Base-by-base conservation (phyloP, 2,888 invertebrate genomes). In the Magallana nippona region DNA sequence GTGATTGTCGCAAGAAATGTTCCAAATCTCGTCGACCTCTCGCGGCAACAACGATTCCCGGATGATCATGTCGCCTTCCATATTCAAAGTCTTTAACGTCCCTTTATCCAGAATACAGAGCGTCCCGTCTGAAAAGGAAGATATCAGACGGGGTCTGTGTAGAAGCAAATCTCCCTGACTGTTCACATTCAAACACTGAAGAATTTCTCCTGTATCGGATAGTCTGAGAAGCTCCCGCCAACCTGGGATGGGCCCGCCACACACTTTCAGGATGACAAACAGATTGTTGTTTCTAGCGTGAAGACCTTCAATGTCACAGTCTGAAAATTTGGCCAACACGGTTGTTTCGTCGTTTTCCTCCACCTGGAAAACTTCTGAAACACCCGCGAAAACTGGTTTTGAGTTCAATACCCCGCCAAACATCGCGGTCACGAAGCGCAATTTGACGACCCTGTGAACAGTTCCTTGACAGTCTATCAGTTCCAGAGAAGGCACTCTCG, bases 201-300 rank as follows among this genome's bases (percentile, higher is more conserved):
- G 15, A 32, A 71, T 32, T 27, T 22, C 27, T 13, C 71, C 71
- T 13, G 19, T 13, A 2, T 19, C 22, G 1, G 71, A 71, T 2
- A 71, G 32, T 3, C 27, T 71, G 13, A 71, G 15, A 71, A 71
- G 71, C 32, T 71, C 71, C 8, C 71, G 71, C 71, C 71, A 71
- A 27, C 71, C 71, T 32, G 71, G 71, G 5, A 27, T 71, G 13
- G 71, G 71, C 10, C 71, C 71, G 19, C 71, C 71, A 22, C 71
- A 71, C 10, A 71, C 71, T 71, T 71, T 71, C 27, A 71, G 27
- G 71, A 71, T 27, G 15, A 71, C 71, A 71, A 71, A 71, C 13
- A 71, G 22, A 22, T 71, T 32, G 32, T 22, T 32, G 32, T 17
- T 0, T 13, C 13, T 71, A 22, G 32, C 32, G 17, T 71, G 71